Evolutionary conservation across 2,113 vertebrate species (phyloP), one percentile per base, ranked within the genome.

Genomic region (Ariopsis seemanni): DNA sequence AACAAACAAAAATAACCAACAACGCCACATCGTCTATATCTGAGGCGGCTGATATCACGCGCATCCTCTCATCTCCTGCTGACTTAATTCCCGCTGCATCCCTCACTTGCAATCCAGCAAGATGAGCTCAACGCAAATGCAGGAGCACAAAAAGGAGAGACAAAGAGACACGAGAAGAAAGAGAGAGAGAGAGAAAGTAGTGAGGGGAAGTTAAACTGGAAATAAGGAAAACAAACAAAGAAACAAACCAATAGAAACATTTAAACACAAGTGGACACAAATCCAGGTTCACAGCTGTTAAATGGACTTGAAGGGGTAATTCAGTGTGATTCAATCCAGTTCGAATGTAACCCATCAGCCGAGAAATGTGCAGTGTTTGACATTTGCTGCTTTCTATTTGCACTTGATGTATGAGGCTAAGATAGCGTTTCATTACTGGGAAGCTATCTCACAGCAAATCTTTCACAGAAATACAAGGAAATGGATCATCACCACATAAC

Each of bases 131-230:
- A 71, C 48, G 17, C 20, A 14, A 79, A 78, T 10, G 57, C 14
- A 25, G 48, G 48, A 58, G 88, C 83, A 82, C 75, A 81, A 88
- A 27, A 78, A 83, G 62, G 27, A 42, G 82, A 50, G 67, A 89
- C 67, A 86, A 5, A n/a, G 57, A 79, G 48, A 88, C 25, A 62
- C 79, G 9, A 27, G 5, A 15, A 14, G 2, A 22, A 22, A 17
- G 9, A 34, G 2, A 34, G 5, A 67, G 74, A 14, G 2, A 22
- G 15, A 17, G 9, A 34, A 69, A 30, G 5, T 60, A 86, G 34
- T 18, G 53, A 20, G 83, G 55, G 20, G 55, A 42, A 72, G 69
- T 50, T 75, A 22, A n/a, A 77, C 48, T 52, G 12, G 12, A 60
- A 50, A 52, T 48, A 82, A 65, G 2, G 25, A 27, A 65, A 83